phyloP scores from a whole-genome alignment of 2,888 invertebrate species.

The Cyclophora albipunctata region DNA sequence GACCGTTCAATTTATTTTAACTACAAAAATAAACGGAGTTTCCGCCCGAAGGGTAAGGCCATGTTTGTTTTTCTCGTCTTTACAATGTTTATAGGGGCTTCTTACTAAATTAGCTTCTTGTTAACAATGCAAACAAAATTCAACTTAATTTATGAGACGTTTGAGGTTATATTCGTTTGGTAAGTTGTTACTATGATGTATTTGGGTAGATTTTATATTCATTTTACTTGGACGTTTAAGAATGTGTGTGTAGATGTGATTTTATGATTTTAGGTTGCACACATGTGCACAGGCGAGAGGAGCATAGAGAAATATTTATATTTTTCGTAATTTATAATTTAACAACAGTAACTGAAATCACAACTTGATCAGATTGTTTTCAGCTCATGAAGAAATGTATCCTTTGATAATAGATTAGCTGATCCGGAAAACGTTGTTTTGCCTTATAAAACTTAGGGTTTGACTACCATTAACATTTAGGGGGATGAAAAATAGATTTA shows the following conservation, averaged over 20 bases:
- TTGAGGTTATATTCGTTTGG: neutral
- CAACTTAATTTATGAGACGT: neutral
- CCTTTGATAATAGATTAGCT: too few relatives aligned
- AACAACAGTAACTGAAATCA: too few relatives aligned
- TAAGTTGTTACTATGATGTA: neutral
- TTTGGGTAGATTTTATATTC: neutral
- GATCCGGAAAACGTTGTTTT: too few relatives aligned
- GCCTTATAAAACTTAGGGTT: too few relatives aligned
- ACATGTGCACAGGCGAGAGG: too few relatives aligned
- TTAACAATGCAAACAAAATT: conserved; percentile 3
- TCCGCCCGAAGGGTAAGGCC: conserved; percentile 31
- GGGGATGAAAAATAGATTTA: too few relatives aligned
- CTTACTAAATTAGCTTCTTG: conserved; percentile 21
- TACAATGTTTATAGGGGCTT: conserved; percentile 12
- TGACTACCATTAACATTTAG: too few relatives aligned
- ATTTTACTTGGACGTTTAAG: too few relatives aligned
- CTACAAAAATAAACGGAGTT: conserved; percentile 49
- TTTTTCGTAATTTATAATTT: too few relatives aligned
- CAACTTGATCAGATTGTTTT: too few relatives aligned
- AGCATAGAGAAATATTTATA: too few relatives aligned
- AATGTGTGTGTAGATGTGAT: neutral
- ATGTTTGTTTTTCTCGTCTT: conserved; percentile 8
- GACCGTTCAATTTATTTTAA: conserved; percentile 50
- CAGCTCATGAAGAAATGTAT: too few relatives aligned
- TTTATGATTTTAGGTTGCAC: neutral